Evolutionary conservation across 2,113 vertebrate species (phyloP), one percentile per base, ranked within the genome.

Genomic region (Xiphophorus couchianus): DNA sequence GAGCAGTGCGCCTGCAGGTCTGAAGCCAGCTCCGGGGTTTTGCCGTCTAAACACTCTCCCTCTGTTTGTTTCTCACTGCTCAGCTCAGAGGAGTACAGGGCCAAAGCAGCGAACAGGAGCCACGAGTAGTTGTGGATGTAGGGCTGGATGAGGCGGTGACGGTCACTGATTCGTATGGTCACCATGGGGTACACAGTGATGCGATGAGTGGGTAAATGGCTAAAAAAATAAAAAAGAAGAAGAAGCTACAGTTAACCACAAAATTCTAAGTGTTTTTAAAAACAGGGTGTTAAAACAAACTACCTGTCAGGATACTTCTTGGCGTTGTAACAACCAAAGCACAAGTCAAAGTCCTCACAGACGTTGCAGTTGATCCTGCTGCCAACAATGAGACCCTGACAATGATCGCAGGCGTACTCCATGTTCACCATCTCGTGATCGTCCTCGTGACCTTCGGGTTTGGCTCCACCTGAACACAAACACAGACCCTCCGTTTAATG

Each of bases 401-500:
- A 99, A 82, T 98, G 96, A 89, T 98, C 96, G 73, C 98, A 99
- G 39, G 96, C 96, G 5, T 98, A 98, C 42, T 98, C 98, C 97
- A 99, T 98, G 91, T 97, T 98, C 65, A 99, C 97, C 98, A 99
- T 98, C 89, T 98, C 97, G 25, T 99, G 98, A 82, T 96, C 96
- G 61, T 98, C 97, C 86, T 97, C 98, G 0, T 99, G 98, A 14
- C 97, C 97, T 87, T 99, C 97, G 0, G 98, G 98, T 80, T 97
- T 98, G 73, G 97, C 96, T 12, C 98, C 98, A 86, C 98, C 98
- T 99, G 85, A 35, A 75, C 1, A 73, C 66, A 74, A 3, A 28
- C 1, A 15, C 29, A 19, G 4, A 2, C 14, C 66, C 10, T 42
- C 39, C 5, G 14, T 48, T 19, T 14, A 15, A 15, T 42, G 2